phyloP scores from a whole-genome alignment of 1,140 invertebrate species.

The Andrena cerasifolii region DNA sequence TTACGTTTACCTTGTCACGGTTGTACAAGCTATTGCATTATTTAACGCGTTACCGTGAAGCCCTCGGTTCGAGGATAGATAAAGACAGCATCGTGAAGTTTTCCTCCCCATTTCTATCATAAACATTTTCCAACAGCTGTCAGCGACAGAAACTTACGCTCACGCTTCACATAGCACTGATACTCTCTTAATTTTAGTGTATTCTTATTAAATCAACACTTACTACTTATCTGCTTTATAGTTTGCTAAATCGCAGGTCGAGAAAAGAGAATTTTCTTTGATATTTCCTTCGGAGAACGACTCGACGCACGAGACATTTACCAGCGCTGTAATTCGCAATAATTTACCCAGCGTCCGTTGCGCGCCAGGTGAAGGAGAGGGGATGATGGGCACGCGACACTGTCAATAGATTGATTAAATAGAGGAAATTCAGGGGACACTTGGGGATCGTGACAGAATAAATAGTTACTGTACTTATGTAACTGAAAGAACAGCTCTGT shows the following conservation, averaged over 20 bases:
- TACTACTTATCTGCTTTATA: not conserved
- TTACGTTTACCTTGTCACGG: not conserved
- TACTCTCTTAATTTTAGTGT: not conserved
- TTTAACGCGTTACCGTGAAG: not conserved
- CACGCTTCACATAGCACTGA: conserved; percentile 21
- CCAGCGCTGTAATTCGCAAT: not conserved
- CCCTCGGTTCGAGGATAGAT: not conserved
- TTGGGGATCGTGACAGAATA: no score
- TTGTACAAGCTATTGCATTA: not conserved
- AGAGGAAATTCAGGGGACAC: no score
- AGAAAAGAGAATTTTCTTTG: not conserved
- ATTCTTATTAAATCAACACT: not conserved
- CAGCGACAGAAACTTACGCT: not conserved
- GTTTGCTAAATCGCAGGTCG: not conserved
- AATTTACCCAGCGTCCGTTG: not conserved
- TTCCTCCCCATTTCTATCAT: not conserved
- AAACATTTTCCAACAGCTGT: not conserved
- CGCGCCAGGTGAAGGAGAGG: not conserved
- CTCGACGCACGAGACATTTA: conserved; percentile 15
- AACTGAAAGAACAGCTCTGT: no score
- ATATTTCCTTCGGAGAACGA: not conserved
- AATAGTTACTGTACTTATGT: no score
- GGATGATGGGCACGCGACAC: not conserved
- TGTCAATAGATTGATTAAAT: not conserved
- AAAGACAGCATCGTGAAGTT: not conserved